These are phyloP conservation scores for Channa maculata DNA, from an alignment of 2,113 vertebrate genomes.

Conservation along the genomic window DNA sequence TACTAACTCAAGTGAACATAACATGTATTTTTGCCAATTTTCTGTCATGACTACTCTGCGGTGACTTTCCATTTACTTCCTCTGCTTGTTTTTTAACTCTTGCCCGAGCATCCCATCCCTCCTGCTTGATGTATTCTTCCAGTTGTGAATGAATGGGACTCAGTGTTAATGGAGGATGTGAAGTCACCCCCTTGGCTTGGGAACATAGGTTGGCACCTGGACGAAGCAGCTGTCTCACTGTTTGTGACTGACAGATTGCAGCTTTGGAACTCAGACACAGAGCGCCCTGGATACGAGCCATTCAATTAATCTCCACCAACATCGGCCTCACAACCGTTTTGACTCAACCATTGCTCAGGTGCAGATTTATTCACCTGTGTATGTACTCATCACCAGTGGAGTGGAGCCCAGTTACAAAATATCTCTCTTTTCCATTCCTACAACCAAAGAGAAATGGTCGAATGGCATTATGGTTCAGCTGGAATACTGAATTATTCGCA, in stretches of 20 bases:
- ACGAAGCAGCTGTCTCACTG: constrained; percentile 57
- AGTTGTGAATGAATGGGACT: constrained; percentile 54
- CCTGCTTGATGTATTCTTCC: constrained; percentile 39
- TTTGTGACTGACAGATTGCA: constrained; percentile 68
- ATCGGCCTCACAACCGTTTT: constrained; percentile 47
- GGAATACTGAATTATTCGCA: constrained; percentile 14
- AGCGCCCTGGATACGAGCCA: constrained; percentile 57
- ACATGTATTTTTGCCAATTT: constrained; percentile 24
- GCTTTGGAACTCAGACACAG: constrained; percentile 54
- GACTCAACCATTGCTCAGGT: constrained; percentile 23
- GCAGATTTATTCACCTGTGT: constrained; percentile 61
- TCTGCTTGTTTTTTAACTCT: constrained; percentile 12
- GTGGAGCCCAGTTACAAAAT: constrained; percentile 28
- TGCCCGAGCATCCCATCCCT: constrained; percentile 35
- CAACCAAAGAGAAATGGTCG: constrained; percentile 8
- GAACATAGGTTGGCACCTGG: constrained; percentile 71
- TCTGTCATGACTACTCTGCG: constrained; percentile 21
- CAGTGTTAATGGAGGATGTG: constrained; percentile 66
- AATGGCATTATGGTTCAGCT: constrained; percentile 12
- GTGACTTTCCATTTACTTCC: constrained; percentile 38
- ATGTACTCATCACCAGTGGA: constrained; percentile 26
- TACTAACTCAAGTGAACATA: constrained; percentile 27
- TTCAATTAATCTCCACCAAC: constrained; percentile 65
- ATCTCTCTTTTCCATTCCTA: constrained; percentile 40
- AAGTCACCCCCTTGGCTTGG: constrained; percentile 71